A percentile compares a stretch with the other conserved stretches of the same genome.
Evolutionary conservation across 2,888 invertebrate genomes (phyloP).

Genomic region (Agonopterix arenella): DNA sequence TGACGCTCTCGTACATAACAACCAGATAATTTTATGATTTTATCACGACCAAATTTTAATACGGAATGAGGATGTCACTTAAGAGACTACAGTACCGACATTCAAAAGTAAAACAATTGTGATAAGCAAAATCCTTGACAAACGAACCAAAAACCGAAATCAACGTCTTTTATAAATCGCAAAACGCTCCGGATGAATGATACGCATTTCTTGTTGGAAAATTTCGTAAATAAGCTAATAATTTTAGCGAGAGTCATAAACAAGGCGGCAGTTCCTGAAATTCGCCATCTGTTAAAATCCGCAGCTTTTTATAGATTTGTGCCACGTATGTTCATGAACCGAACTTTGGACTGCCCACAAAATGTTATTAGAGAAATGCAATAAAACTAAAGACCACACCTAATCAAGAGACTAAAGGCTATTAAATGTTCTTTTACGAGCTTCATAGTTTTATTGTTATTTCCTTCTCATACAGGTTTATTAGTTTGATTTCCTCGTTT

Average conservation of each 20-base stretch:
- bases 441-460: constrained; percentile 18
- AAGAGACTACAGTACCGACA: background rate
- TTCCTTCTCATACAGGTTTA: constrained; percentile 5
- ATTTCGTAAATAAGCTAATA: constrained; percentile 18
- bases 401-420: background rate
- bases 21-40: background rate
- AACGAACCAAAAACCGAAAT: background rate
- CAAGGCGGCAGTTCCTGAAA: constrained; percentile 31
- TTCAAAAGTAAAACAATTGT: background rate
- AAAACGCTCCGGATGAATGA: constrained; percentile 8
- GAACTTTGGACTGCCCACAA: constrained; percentile 18
- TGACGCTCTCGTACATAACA: background rate
- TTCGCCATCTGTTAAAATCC: constrained; percentile 40
- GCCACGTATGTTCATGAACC: constrained; percentile 18
- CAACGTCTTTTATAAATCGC: constrained; percentile 17
- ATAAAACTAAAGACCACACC: constrained; percentile 23
- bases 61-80: background rate
- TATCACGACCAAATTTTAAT: background rate
- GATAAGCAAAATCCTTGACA: background rate
- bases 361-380: constrained; percentile 33
- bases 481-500: background rate
- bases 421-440: constrained; percentile 1
- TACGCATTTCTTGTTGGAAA: background rate
- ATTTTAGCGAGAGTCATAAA: constrained; percentile 26
- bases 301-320: constrained; percentile 41